Conservation (phyloP, 2,113 vertebrate species). For the Alethe diademata region DNA sequence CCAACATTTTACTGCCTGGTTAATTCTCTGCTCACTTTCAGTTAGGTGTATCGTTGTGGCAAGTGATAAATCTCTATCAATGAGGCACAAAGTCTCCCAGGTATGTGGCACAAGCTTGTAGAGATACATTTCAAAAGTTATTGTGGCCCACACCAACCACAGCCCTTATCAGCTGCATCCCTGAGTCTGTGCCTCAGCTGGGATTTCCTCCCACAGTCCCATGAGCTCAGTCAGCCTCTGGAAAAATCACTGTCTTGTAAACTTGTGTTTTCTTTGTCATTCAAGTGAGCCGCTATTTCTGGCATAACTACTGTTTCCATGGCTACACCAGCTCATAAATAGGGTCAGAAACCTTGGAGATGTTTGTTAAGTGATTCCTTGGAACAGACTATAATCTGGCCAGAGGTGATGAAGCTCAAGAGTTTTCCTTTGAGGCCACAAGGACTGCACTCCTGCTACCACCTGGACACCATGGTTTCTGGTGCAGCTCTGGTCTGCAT, state of each 20-base stretch:
- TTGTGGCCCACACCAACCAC: not conserved
- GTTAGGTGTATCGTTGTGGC: not conserved
- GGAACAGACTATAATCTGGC: not conserved
- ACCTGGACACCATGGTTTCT: not conserved
- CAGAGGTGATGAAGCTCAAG: not conserved
- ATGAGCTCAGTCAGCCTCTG: not conserved
- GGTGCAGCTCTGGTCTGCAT: not conserved
- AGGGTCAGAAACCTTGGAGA: constrained; percentile 50
- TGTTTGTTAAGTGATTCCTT: not conserved
- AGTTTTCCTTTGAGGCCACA: not conserved
- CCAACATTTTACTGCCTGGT: not conserved
- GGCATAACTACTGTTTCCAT: constrained; percentile 51
- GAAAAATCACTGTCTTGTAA: constrained; percentile 47
- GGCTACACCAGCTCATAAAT: constrained; percentile 45
- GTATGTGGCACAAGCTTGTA: not conserved
- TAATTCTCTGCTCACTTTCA: not conserved
- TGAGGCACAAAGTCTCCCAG: not conserved
- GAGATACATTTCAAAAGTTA: not conserved
- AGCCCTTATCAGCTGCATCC: not conserved
- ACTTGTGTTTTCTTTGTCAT: constrained; percentile 52
- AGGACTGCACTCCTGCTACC: not conserved
- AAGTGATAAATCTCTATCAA: not conserved
- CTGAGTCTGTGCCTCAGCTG: not conserved
- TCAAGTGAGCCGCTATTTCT: constrained; percentile 45
- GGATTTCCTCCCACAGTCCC: constrained; percentile 43